Percentiles rank a stretch among this genome's conserved stretches.
These are phyloP conservation scores for Notocelia uddmanniana DNA, from an alignment of 2,888 invertebrate genomes.

Conservation along the genomic window DNA sequence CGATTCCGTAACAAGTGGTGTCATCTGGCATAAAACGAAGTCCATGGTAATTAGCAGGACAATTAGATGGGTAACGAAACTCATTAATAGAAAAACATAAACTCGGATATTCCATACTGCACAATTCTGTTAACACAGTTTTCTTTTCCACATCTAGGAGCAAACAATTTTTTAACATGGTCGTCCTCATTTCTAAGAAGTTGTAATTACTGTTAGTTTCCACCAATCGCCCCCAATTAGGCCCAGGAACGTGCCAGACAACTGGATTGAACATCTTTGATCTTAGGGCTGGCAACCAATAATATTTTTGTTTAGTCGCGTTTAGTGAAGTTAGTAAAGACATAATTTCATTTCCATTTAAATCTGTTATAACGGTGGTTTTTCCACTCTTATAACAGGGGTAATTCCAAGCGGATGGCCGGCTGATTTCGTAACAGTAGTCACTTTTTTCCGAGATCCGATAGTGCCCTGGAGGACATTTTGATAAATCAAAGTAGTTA, in stretches of 20 bases:
- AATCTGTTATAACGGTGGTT: constrained; percentile 72
- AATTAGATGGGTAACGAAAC: constrained; percentile 66
- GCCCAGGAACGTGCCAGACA: constrained; percentile 81
- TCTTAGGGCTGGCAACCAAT: constrained; percentile 83
- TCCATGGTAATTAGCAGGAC: constrained; percentile 72
- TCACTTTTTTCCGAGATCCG: constrained; percentile 64
- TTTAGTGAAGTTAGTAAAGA: constrained; percentile 66
- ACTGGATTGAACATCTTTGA: constrained; percentile 73
- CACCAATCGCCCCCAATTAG: constrained; percentile 69
- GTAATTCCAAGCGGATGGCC: constrained; percentile 65
- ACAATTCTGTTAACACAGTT: constrained; percentile 64
- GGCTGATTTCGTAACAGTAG: constrained; percentile 70
- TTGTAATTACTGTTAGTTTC: constrained; percentile 49
- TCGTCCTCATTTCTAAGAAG: constrained; percentile 54
- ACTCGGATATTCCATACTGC: constrained; percentile 66
- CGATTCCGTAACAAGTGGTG: constrained; percentile 73
- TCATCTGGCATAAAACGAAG: constrained; percentile 69
- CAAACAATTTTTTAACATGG: constrained; percentile 68
- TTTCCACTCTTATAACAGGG: constrained; percentile 76
- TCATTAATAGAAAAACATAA: constrained; percentile 76
- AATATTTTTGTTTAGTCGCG: constrained; percentile 58
- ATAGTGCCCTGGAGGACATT: constrained; percentile 71
- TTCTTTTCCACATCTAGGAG: constrained; percentile 64
- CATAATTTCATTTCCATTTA: constrained; percentile 61
- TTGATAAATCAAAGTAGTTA: constrained; percentile 60